Percentiles rank a stretch among this genome's conserved stretches.
Conservation (phyloP, 1,140 invertebrate genomes). For the Asbolus verrucosus region DNA sequence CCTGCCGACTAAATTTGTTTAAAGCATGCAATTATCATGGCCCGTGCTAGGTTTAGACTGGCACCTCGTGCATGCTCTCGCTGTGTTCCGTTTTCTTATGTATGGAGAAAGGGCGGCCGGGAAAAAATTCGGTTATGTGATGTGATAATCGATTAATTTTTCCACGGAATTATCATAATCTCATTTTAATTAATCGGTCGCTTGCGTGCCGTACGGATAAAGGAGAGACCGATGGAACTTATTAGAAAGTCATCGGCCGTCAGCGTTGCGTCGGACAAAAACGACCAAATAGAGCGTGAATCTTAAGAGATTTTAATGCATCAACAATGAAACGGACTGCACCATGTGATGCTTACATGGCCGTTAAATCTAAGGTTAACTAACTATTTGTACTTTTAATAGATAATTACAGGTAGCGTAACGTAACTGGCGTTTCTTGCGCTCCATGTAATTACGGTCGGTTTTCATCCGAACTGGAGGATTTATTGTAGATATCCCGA, state of each 20-base stretch:
- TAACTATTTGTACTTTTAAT: slow-evolving; percentile 39
- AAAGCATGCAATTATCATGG: slow-evolving; percentile 64
- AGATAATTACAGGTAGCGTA: slow-evolving; percentile 35
- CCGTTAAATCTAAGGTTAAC: slow-evolving; percentile 36
- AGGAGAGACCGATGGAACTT: slow-evolving; percentile 2
- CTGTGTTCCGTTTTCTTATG: slow-evolving; percentile 23
- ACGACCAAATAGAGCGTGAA: slow-evolving; percentile 28
- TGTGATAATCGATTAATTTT: slow-evolving; percentile 35
- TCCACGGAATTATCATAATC: slow-evolving; percentile 28
- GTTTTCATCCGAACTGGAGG: slow-evolving; percentile 24
- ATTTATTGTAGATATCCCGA: too few species aligned
- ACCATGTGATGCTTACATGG: slow-evolving; percentile 20
- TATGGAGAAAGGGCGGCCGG: slow-evolving; percentile 8
- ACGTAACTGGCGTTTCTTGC: slow-evolving; percentile 24
- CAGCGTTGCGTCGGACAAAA: slow-evolving; percentile 31
- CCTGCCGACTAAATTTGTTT: slow-evolving; percentile 63
- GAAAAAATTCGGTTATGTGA: slow-evolving; percentile 14
- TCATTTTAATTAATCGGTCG: slow-evolving; percentile 27
- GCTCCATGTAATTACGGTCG: slow-evolving; percentile 17
- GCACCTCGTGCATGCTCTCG: slow-evolving; percentile 58
- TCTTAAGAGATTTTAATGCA: neutral
- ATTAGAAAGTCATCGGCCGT: slow-evolving; percentile 20
- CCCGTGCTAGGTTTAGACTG: slow-evolving; percentile 59
- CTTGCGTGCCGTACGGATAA: slow-evolving; percentile 16
- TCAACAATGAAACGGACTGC: too few species aligned